Evolutionary conservation across 2,888 invertebrate genomes (phyloP).

Genomic region (Apomyelois bistriatella): DNA sequence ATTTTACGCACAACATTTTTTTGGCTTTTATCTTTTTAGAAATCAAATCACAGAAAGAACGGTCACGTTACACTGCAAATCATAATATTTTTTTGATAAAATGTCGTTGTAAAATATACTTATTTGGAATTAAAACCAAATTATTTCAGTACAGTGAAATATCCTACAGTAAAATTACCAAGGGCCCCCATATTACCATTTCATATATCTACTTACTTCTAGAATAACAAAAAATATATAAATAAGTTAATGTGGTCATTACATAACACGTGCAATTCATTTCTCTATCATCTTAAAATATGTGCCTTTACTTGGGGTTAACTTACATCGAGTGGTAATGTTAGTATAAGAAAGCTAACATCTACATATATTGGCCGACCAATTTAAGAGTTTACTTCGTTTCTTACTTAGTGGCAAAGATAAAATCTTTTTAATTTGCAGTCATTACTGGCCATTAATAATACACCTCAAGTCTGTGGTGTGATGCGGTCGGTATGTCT

Average conservation of each 20-base stretch:
- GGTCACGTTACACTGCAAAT: constrained; percentile 27
- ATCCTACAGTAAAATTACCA: constrained; percentile 28
- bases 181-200: constrained; percentile 50
- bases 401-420: constrained; percentile 5
- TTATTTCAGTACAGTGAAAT: constrained; percentile 15
- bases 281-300: constrained; percentile 54
- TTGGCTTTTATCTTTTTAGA: constrained; percentile 64
- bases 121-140: constrained; percentile 16
- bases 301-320: constrained; percentile 53
- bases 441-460: neutral
- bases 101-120: constrained; percentile 25
- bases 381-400: constrained; percentile 18
- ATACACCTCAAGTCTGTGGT: neutral
- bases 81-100: constrained; percentile 17
- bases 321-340: constrained; percentile 36
- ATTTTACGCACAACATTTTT: constrained; percentile 60
- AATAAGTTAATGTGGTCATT: constrained; percentile 71
- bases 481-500: neutral
- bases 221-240: constrained; percentile 72
- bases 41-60: constrained; percentile 69
- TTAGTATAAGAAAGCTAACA: constrained; percentile 43
- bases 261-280: constrained; percentile 74
- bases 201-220: constrained; percentile 61
- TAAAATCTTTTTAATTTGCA: neutral
- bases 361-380: constrained; percentile 33